A percentile compares a stretch with the other conserved stretches of the same genome.
phyloP scores from a whole-genome alignment of 2,888 invertebrate genomes.

The Drosophila robusta region DNA sequence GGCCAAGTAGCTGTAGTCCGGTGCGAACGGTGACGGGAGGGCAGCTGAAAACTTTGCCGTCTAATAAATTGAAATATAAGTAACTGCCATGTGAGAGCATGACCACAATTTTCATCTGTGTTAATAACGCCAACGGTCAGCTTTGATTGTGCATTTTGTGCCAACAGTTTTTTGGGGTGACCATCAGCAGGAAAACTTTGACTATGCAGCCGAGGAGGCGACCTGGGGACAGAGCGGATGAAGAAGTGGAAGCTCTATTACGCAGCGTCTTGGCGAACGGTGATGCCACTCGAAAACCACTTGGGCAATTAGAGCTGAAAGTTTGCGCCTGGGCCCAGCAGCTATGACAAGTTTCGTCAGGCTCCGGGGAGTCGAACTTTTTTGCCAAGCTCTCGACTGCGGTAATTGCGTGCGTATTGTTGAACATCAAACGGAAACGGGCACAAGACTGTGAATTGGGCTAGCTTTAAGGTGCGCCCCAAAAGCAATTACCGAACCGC shows the following conservation, averaged over 20 bases:
- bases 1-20: slow-evolving; percentile 52
- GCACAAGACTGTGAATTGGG: slow-evolving; percentile 6
- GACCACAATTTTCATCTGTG: slow-evolving; percentile 58
- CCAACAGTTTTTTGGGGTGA: slow-evolving; percentile 35
- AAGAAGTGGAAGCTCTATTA: slow-evolving; percentile 52
- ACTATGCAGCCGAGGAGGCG: slow-evolving; percentile 16
- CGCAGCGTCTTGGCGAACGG: slow-evolving; percentile 59
- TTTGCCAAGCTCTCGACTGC: slow-evolving; percentile 54
- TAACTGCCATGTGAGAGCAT: slow-evolving; percentile 45
- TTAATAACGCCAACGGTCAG: slow-evolving; percentile 68
- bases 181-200: slow-evolving; percentile 31
- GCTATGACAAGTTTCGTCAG: slow-evolving; percentile 69
- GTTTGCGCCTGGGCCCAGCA: slow-evolving; percentile 60
- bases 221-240: background rate
- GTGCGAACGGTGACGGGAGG: background rate
- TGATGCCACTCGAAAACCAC: slow-evolving; percentile 70
- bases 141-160: slow-evolving; percentile 73
- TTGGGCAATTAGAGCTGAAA: slow-evolving; percentile 75
- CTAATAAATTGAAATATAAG: slow-evolving; percentile 67
- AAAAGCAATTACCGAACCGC: slow-evolving; percentile 56
- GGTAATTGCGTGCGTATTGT: slow-evolving; percentile 77
- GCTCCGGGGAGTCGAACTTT: slow-evolving; percentile 65
- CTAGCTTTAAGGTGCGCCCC: slow-evolving; percentile 51
- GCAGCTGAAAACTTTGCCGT: slow-evolving; percentile 45
- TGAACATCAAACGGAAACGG: slow-evolving; percentile 27